Conservation (phyloP, 1,140 invertebrate species). For the Chironomus striatipennis region DNA sequence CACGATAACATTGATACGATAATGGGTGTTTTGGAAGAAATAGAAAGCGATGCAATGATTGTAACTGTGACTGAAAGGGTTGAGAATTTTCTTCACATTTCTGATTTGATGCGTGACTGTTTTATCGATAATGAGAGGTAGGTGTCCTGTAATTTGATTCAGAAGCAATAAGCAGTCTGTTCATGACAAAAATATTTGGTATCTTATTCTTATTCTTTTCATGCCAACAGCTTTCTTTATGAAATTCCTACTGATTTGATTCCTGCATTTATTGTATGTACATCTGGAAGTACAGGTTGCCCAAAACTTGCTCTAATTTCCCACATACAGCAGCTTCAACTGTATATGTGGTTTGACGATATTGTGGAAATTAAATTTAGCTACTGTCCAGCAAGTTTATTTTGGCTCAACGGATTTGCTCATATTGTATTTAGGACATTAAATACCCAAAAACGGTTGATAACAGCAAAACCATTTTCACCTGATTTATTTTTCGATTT, state of each 20-base stretch:
- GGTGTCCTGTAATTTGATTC: background rate
- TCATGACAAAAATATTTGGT: too few species aligned
- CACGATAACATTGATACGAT: constrained; percentile 32
- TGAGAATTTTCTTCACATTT: background rate
- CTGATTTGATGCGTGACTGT: background rate
- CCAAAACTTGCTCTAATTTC: background rate
- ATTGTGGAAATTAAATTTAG: background rate
- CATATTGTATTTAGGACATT: constrained; percentile 31
- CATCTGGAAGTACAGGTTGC: constrained; percentile 7
- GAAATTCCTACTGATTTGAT: background rate
- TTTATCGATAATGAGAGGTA: background rate
- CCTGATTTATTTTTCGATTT: constrained; percentile 33
- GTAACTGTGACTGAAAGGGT: background rate
- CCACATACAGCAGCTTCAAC: background rate
- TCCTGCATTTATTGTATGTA: constrained; percentile 27
- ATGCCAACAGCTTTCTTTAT: constrained; percentile 26
- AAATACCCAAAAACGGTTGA: constrained; percentile 32
- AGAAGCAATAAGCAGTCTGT: too few species aligned
- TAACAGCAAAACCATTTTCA: constrained; percentile 32
- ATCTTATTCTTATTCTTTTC: too few species aligned
- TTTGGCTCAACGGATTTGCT: constrained; percentile 36
- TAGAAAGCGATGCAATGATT: constrained; percentile 21
- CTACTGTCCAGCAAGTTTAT: constrained; percentile 33
- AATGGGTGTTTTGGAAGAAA: constrained; percentile 26
- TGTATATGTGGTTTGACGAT: background rate